Evolutionary conservation across 1,140 invertebrate species (phyloP), one percentile per base, ranked within the genome.

Genomic region (Dreissena polymorpha): DNA sequence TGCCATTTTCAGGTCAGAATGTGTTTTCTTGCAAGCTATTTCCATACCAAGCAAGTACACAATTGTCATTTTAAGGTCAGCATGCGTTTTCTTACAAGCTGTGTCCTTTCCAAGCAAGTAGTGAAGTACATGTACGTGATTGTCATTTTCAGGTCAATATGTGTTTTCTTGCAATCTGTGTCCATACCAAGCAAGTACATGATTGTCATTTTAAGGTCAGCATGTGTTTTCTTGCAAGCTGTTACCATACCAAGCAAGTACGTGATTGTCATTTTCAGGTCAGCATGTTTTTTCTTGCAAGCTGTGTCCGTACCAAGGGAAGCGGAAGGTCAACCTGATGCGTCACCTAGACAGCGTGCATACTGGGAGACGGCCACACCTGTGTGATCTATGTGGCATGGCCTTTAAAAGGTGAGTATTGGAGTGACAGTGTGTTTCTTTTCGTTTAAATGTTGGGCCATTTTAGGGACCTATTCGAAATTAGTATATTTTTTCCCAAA

Each of bases 301-400:
- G 13, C 82, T 83, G 18, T 88, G 88, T 70, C 10, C 63, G 7
- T 86, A 85, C 72, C 78, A 85, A 29, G 86, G 88, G 0, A 82
- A 83, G 12, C 86, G 89, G 10, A 92, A 92, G 70, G 92, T 92
- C 29, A 92, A 93, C 72, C 92, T 88, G 77, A 72, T 89, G 7
- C 84, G 93, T 6, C 93, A 94, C 75, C 73, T 90, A 8, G 90
- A 87, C 25, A 90, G 90, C 82, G 91, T 93, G 12, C 93, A 94
- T 80, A 88, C 87, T 18, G 86, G 91, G 25, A 73, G 86, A 27
- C 84, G 93, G n/a, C 93, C 93, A 7, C 91, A 91, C 77, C 87
- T 94, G 2, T 94, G 93, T 88, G 92, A 94, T 71, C 78, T 86
- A 0, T 94, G 93, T 86, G 93, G 93, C 6, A 93, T 91, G 80